These are phyloP conservation scores for Kobus ellipsiprymnus DNA, from an alignment of 2,113 vertebrate genomes.

Conservation along the genomic window DNA sequence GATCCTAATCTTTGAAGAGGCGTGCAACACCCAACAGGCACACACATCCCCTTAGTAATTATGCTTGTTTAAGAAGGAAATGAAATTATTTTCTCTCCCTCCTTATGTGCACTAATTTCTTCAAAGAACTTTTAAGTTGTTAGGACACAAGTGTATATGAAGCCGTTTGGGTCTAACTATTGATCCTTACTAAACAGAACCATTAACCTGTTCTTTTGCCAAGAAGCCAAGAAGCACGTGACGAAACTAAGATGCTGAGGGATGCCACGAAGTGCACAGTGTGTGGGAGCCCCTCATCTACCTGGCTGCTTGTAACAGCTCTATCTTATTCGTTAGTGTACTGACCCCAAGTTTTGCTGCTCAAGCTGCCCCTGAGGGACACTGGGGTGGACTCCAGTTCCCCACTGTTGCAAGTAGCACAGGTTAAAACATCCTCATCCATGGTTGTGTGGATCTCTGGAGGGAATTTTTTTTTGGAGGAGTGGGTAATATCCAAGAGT, in stretches of 20 bases:
- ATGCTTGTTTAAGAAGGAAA: not conserved
- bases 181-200: not conserved
- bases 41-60: not conserved
- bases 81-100: not conserved
- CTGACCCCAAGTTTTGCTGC: not conserved
- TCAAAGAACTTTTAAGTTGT: not conserved
- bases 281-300: not conserved
- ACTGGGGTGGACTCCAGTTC: not conserved
- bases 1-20: not conserved
- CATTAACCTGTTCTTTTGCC: not conserved
- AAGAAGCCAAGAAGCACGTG: not conserved
- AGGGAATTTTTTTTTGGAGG: not conserved
- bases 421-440: not conserved
- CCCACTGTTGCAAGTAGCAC: not conserved
- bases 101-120: not conserved
- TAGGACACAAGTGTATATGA: not conserved
- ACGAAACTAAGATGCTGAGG: not conserved
- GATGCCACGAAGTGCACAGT: not conserved
- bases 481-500: not conserved
- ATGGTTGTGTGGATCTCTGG: not conserved
- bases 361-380: not conserved
- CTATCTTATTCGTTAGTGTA: no score
- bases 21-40: not conserved
- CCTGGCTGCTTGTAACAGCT: not conserved
- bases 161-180: not conserved